A percentile compares a stretch with the other conserved stretches of the same genome.
Evolutionary conservation across 2,113 vertebrate species (phyloP).

Genomic region (Pelodiscus sinensis): DNA sequence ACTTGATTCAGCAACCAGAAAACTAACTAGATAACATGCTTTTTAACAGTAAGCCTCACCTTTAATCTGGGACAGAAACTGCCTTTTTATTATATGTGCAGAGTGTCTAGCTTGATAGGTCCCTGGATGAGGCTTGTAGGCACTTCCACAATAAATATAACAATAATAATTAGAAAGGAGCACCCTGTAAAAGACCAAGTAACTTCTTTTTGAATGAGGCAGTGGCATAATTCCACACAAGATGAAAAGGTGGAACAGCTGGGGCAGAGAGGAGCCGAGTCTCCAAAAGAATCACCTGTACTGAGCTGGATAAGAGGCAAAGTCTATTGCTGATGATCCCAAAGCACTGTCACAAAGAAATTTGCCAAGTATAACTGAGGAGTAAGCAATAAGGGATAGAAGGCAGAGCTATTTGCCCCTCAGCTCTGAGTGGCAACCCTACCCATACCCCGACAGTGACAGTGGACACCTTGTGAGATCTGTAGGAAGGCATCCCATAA

Average conservation of each 20-base stretch:
- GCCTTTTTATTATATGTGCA: conserved; percentile 32
- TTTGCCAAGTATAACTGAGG: rapidly evolving
- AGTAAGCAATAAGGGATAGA: rapidly evolving
- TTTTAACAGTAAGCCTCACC: conserved; percentile 32
- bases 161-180: conserved; percentile 21
- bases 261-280: not conserved
- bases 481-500: not conserved
- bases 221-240: not conserved
- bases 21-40: conserved; percentile 35
- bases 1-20: conserved; percentile 33
- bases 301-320: not conserved
- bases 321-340: not conserved
- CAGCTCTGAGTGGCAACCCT: not conserved
- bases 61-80: conserved; percentile 1
- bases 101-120: not conserved
- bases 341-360: not conserved
- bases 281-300: not conserved
- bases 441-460: not conserved
- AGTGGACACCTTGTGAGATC: not conserved
- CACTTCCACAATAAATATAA: not conserved
- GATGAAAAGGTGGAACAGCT: rapidly evolving
- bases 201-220: not conserved
- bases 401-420: not conserved
- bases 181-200: conserved; percentile 15
- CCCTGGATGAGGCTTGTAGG: not conserved